Percentiles rank a stretch among this genome's conserved stretches.
These are phyloP conservation scores for Drosophila nasuta DNA, from an alignment of 1,140 invertebrate genomes.

Conservation along the genomic window DNA sequence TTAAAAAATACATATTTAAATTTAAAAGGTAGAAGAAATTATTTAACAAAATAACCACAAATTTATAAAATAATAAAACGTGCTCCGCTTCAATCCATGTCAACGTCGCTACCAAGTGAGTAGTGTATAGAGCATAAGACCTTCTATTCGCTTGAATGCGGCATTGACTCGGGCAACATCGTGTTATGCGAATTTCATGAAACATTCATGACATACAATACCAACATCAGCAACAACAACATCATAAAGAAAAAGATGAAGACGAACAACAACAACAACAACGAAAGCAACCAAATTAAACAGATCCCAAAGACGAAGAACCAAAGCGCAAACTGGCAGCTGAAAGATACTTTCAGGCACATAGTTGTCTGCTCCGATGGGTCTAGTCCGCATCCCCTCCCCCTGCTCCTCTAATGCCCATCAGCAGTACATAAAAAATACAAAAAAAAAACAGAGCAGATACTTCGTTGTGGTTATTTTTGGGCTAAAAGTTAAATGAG, in stretches of 20 bases:
- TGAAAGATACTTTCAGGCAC: conserved; percentile 42
- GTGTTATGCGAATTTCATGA: conserved; percentile 57
- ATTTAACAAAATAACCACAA: no score
- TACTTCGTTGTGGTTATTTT: conserved; percentile 38
- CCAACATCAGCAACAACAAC: conserved; percentile 25
- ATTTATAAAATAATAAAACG: no score
- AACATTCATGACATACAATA: conserved; percentile 55
- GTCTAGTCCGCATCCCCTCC: background rate
- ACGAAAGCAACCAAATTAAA: conserved; percentile 53
- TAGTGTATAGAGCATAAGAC: background rate
- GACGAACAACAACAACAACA: conserved; percentile 12
- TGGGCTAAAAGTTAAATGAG: conserved; percentile 72
- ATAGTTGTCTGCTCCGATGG: conserved; percentile 33
- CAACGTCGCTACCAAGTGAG: background rate
- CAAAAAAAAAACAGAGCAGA: conserved; percentile 30
- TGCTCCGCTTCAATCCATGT: background rate
- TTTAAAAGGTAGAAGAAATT: no score
- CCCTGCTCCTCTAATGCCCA: conserved; percentile 36
- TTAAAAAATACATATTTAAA: no score
- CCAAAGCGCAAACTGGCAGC: conserved; percentile 12
- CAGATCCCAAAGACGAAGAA: conserved; percentile 38
- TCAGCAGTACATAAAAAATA: conserved; percentile 73
- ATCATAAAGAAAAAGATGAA: conserved; percentile 8
- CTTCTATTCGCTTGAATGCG: background rate
- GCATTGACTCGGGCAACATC: conserved; percentile 2